Evolutionary conservation across 2,113 vertebrate genomes (phyloP).

Genomic region (Probosciger aterrimus): DNA sequence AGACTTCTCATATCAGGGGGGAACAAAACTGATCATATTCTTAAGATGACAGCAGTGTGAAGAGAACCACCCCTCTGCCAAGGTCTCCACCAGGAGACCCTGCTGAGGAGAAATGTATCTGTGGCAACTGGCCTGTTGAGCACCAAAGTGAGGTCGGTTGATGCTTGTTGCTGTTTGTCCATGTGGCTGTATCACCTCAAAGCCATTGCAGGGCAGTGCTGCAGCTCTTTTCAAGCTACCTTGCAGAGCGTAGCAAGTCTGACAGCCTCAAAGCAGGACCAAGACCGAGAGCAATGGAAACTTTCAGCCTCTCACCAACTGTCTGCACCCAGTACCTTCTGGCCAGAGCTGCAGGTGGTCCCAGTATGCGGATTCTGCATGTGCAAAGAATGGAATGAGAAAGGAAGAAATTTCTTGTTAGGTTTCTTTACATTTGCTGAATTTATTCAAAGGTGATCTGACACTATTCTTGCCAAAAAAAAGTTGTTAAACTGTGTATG

Average conservation of each 20-base stretch:
- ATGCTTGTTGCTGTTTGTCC: not conserved
- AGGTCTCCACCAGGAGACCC: not conserved
- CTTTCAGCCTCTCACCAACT: not conserved
- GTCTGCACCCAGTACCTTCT: not conserved
- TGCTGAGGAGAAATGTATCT: not conserved
- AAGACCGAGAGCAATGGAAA: not conserved
- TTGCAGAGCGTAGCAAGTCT: not conserved
- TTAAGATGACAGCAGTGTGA: not conserved
- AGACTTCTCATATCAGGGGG: not conserved
- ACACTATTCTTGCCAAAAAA: not conserved
- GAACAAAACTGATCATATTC: not conserved
- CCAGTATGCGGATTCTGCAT: accelerated
- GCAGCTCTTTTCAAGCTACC: not conserved
- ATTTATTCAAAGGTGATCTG: not conserved
- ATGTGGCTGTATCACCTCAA: not conserved
- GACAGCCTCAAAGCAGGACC: not conserved
- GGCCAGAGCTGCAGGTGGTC: not conserved
- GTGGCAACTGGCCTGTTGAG: not conserved
- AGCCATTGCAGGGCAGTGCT: not conserved
- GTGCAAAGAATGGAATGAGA: not conserved
- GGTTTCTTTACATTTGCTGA: not conserved
- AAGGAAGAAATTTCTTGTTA: not conserved
- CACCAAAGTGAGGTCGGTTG: not conserved
- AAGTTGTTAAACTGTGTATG: not conserved
- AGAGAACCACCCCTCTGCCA: not conserved